Conservation (phyloP, 1,140 invertebrate genomes). For the Pseudomyrmex sp. region DNA sequence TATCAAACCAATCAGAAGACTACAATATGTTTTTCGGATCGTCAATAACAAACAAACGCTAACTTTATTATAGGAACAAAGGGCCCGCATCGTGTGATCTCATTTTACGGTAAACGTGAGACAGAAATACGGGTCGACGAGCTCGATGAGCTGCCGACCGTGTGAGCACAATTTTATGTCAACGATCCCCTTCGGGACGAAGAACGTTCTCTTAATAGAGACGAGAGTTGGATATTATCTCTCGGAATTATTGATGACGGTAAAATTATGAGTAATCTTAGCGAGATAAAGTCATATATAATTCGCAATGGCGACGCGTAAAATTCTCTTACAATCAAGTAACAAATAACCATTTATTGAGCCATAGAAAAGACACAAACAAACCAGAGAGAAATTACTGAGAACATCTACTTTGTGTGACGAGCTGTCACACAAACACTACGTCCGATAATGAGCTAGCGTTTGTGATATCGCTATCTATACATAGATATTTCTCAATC, state of each 20-base stretch:
- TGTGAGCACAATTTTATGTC: slow-evolving; percentile 55
- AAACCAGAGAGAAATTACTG: not conserved
- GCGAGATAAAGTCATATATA: slow-evolving; percentile 3
- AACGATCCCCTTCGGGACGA: slow-evolving; percentile 42
- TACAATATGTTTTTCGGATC: slow-evolving; percentile 29
- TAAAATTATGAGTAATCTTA: slow-evolving; percentile 19
- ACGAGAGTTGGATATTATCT: slow-evolving; percentile 41
- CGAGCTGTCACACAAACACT: too few species aligned
- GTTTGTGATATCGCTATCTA: too few species aligned
- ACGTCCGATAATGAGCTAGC: too few species aligned
- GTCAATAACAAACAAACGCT: slow-evolving; percentile 26
- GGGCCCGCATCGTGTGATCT: slow-evolving; percentile 44
- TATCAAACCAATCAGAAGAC: not conserved
- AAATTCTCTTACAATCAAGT: slow-evolving; percentile 3
- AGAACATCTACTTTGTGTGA: too few species aligned
- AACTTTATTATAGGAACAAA: slow-evolving; percentile 55
- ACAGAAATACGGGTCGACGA: slow-evolving; percentile 53
- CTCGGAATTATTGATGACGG: slow-evolving; percentile 21
- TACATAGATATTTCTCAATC: too few species aligned
- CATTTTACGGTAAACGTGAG: slow-evolving; percentile 42
- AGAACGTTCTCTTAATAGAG: slow-evolving; percentile 33
- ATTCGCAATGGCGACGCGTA: not conserved
- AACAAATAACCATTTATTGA: too few species aligned
- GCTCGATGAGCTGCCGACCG: slow-evolving; percentile 33
- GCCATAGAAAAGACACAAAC: not conserved